Evolutionary conservation across 2,113 vertebrate genomes (phyloP).

Genomic region (Perca flavescens): DNA sequence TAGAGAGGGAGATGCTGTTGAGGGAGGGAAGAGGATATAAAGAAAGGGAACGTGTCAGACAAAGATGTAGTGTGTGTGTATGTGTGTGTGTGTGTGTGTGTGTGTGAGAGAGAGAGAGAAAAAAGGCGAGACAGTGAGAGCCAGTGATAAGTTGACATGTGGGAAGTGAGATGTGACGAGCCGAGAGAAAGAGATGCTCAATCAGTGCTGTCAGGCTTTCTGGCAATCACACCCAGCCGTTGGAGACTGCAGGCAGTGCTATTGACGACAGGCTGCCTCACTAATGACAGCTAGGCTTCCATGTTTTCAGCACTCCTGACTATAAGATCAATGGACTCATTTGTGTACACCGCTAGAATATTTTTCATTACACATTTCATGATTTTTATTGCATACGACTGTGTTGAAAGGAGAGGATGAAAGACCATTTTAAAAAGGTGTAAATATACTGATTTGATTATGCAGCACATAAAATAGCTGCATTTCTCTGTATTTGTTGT

Average conservation of each 20-base stretch:
- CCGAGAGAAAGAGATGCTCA: constrained; percentile 74
- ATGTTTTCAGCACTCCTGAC: constrained; percentile 55
- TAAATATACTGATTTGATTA: constrained; percentile 40
- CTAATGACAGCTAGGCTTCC: constrained; percentile 68
- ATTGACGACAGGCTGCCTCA: constrained; percentile 50
- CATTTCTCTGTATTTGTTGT: not conserved
- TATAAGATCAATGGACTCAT: constrained; percentile 64
- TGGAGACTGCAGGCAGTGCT: constrained; percentile 55
- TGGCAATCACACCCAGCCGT: constrained; percentile 59
- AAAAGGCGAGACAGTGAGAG: constrained; percentile 44
- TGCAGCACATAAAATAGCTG: constrained; percentile 21
- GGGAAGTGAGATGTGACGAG: constrained; percentile 77
- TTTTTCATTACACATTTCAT: constrained; percentile 47
- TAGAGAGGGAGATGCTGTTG: not conserved
- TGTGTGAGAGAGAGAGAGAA: constrained; percentile 3
- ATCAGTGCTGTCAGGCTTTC: constrained; percentile 73
- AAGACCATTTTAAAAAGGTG: constrained; percentile 19
- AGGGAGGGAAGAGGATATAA: constrained; percentile 4
- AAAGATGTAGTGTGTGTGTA: constrained; percentile 51
- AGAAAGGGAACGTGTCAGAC: constrained; percentile 33
- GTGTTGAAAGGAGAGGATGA: constrained; percentile 8
- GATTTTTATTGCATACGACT: constrained; percentile 20
- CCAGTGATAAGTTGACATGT: constrained; percentile 69
- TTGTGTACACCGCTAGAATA: constrained; percentile 46
- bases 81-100: constrained; percentile 33